Evolutionary conservation across 2,113 vertebrate genomes (phyloP).

Genomic region (Rhinoderma darwinii): DNA sequence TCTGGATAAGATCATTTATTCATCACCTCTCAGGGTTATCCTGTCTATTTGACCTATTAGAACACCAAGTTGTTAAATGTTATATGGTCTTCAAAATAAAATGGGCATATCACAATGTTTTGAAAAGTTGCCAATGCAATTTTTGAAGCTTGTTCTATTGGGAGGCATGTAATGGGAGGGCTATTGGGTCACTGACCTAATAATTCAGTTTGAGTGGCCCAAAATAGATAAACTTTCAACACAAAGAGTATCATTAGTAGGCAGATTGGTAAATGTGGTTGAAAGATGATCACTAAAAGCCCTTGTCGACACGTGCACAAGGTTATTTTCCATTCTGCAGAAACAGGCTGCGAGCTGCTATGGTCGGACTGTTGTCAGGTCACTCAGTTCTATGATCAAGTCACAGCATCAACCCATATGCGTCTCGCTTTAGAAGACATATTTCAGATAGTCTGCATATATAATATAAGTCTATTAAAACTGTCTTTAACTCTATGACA

Average conservation of each 20-base stretch:
- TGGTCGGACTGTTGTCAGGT: background rate
- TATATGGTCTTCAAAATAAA: background rate
- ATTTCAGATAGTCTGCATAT: background rate
- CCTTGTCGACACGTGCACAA: constrained; percentile 10
- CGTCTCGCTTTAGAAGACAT: background rate
- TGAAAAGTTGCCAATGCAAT: background rate
- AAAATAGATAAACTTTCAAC: background rate
- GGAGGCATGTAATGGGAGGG: background rate
- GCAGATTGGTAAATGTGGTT: constrained; percentile 11
- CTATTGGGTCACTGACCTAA: background rate
- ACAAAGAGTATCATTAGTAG: background rate
- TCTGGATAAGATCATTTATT: background rate
- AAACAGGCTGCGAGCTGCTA: background rate
- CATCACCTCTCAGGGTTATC: background rate
- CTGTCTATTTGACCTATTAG: background rate
- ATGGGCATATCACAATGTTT: background rate
- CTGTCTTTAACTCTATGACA: too few relatives aligned
- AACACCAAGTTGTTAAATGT: background rate
- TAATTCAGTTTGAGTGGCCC: background rate
- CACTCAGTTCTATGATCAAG: background rate
- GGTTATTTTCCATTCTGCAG: background rate
- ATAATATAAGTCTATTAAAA: background rate
- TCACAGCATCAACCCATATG: background rate
- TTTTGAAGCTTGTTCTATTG: background rate
- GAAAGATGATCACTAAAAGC: constrained; percentile 17